phyloP scores from a whole-genome alignment of 92 coral and sea anemone genomes.

The Porites divaricata region DNA sequence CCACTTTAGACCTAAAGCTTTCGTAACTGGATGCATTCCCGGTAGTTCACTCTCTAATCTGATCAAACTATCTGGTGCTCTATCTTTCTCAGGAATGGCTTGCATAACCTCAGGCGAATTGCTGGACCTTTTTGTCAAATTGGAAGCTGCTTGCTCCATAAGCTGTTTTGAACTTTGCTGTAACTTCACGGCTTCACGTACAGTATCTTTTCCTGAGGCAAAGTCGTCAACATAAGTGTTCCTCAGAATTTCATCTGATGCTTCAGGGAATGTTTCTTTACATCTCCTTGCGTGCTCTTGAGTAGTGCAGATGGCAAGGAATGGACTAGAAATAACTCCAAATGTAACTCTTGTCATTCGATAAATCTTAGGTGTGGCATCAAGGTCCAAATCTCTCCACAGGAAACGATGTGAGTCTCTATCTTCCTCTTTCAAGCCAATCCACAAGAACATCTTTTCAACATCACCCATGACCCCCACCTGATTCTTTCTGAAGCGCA shows the following conservation, averaged over 20 bases:
- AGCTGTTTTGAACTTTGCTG: slow-evolving; percentile 33
- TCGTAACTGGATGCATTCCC: slow-evolving; percentile 1
- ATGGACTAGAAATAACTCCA: background rate
- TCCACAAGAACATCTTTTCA: slow-evolving; percentile 52
- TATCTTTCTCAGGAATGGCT: slow-evolving; percentile 17
- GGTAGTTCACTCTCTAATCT: slow-evolving; percentile 8
- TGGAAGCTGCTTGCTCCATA: slow-evolving; percentile 24
- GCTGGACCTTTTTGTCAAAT: slow-evolving; percentile 51
- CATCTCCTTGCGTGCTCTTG: background rate
- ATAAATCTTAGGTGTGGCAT: slow-evolving; percentile 20
- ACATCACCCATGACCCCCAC: slow-evolving; percentile 49
- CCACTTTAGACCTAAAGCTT: background rate
- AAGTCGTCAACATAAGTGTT: slow-evolving; percentile 43
- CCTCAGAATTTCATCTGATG: slow-evolving; percentile 10
- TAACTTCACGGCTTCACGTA: slow-evolving; percentile 27
- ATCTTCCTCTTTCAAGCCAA: slow-evolving; percentile 33
- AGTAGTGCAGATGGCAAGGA: background rate
- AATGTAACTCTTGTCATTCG: slow-evolving; percentile 34
- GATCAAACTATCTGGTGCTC: background rate
- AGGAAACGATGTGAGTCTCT: slow-evolving; percentile 41
- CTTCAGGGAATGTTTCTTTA: slow-evolving; percentile 13
- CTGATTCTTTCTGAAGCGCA: slow-evolving; percentile 47
- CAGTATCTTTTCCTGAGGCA: slow-evolving; percentile 9
- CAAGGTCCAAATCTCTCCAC: slow-evolving; percentile 40
- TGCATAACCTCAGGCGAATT: slow-evolving; percentile 34